These are phyloP conservation scores for Campoplex nolae DNA, from an alignment of 2,888 invertebrate genomes.

Conservation along the genomic window DNA sequence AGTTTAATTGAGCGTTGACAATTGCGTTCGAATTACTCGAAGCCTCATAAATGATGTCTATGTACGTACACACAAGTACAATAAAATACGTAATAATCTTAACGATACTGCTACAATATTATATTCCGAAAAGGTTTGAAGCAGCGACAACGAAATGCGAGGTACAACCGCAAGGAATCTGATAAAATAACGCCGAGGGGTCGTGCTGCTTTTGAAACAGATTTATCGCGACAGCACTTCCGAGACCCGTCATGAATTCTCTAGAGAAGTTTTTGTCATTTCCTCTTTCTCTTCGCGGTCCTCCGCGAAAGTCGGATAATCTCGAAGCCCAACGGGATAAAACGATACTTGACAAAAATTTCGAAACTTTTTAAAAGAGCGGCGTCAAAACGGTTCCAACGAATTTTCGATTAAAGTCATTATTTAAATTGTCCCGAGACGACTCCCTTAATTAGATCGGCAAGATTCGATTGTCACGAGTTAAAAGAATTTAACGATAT, in stretches of 20 bases:
- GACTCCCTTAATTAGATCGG: too few species aligned
- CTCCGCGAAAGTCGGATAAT: neutral
- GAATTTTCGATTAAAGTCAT: neutral
- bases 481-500: too few species aligned
- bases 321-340: neutral
- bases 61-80: neutral
- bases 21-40: conserved; percentile 72
- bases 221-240: conserved; percentile 41
- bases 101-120: conserved; percentile 18
- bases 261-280: conserved; percentile 20
- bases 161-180: conserved; percentile 1
- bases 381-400: neutral
- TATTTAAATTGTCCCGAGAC: too few species aligned
- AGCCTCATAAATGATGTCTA: conserved; percentile 12
- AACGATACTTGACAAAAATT: conserved; percentile 11
- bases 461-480: too few species aligned
- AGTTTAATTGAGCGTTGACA: conserved; percentile 75
- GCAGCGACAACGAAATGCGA: conserved; percentile 1
- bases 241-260: conserved; percentile 16
- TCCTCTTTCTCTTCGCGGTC: neutral
- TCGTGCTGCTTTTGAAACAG: conserved; percentile 11
- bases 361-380: neutral
- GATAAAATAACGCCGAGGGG: conserved; percentile 27
- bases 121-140: conserved; percentile 5
- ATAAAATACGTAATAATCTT: conserved; percentile 1